Evolutionary conservation across 2,797 vertebrate species (phyloP), one percentile per base, ranked within the genome.

Genomic region (Centroberyx gerrardi): DNA sequence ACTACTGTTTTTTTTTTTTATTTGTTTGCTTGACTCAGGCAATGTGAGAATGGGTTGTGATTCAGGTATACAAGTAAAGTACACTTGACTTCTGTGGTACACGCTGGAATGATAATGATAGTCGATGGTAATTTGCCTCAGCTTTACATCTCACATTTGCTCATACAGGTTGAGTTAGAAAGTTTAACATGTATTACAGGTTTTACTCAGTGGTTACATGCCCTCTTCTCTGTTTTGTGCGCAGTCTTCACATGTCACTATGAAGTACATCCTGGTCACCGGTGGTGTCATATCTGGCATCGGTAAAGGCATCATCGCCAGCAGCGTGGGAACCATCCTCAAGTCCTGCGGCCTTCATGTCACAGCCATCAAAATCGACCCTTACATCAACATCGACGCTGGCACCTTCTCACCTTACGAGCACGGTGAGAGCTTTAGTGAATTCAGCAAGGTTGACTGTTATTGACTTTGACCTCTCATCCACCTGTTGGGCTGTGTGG

Each of bases 231-330:
- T 40, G 44, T 72, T 73, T 18, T 73, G 49, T 64, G 10, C 75
- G 36, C 15, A 87, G 78, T 29, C 0, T 28, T 85, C 52, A 29
- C 12, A 17, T 68, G 36, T 55, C 46, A 87, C 10, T 65, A 99
- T 99, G 98, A 99, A 98, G 95, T 99, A 99, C 94, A 99, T 99
- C 86, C 95, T 99, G 77, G 98, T 99, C 18, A 99, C 98, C 8
- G 98, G 98, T 0, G 98, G 98, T 0, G 98, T 98, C 60, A 99
- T 99, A 92, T 99, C 98, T 54, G 98, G 98, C 38, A 99, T 99
- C 63, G 98, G 98, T n/a, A 99, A 99, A 81, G 98, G 98, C 7
- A 98, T 99, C 87, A 98, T 99, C n/a, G 98, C 98, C 84, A 99
- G 97, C 92, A 99, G 98, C 28, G 94, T 99, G 79, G 98, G 98